A percentile compares a stretch with the other conserved stretches of the same genome.
phyloP scores from a whole-genome alignment of 2,113 vertebrate species.

The Apteryx owenii region DNA sequence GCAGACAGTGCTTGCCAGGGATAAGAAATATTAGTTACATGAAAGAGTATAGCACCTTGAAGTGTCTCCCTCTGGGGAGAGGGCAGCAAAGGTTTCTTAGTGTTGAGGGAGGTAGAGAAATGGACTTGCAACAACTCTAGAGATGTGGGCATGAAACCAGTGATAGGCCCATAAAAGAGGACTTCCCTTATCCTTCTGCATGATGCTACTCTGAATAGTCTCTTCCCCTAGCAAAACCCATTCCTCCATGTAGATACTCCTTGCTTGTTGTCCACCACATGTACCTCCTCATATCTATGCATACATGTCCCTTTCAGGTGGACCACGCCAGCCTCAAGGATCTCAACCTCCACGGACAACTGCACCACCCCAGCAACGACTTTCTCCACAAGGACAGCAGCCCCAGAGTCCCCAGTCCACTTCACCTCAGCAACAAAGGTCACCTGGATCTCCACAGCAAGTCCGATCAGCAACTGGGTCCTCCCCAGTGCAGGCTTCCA shows the following conservation, averaged over 20 bases:
- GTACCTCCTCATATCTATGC: background rate
- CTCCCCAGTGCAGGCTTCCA: constrained; percentile 90
- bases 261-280: background rate
- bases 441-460: constrained; percentile 92
- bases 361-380: constrained; percentile 76
- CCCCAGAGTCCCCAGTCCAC: constrained; percentile 79
- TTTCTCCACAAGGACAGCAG: constrained; percentile 84
- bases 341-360: constrained; percentile 72
- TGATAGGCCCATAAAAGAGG: background rate
- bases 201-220: background rate
- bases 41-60: background rate
- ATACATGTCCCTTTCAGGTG: constrained; percentile 73
- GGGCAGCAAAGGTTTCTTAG: background rate
- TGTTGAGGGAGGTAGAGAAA: background rate
- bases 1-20: background rate
- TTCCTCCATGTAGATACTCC: background rate
- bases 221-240: background rate
- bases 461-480: constrained; percentile 83
- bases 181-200: background rate
- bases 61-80: background rate
- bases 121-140: background rate
- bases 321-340: constrained; percentile 82
- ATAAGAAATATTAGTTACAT: background rate
- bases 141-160: background rate
- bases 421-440: constrained; percentile 88